Evolutionary conservation across 2,113 vertebrate species (phyloP).

Genomic region (Labeo catla): DNA sequence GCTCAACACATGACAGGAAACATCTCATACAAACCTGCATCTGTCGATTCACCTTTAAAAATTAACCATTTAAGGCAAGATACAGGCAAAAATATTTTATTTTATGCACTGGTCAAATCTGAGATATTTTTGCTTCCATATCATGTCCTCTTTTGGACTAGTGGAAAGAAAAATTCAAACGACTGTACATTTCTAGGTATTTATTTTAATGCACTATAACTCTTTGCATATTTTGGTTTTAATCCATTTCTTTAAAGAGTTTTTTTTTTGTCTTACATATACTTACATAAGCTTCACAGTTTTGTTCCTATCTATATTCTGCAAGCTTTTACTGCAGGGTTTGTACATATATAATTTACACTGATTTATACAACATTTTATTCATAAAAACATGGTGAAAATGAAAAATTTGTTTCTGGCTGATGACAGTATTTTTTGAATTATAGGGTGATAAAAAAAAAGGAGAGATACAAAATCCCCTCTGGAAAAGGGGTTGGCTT

Average conservation of each 20-base stretch:
- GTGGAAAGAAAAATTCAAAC: too few species aligned
- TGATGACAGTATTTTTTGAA: not conserved
- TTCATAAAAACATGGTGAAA: not conserved
- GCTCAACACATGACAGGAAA: not conserved
- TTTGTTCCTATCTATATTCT: not conserved
- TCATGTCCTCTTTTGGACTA: too few species aligned
- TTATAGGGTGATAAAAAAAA: too few species aligned
- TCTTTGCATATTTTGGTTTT: too few species aligned
- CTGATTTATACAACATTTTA: not conserved
- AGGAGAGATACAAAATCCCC: too few species aligned
- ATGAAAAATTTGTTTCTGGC: not conserved
- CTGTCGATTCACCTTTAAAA: not conserved
- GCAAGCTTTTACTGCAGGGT: not conserved
- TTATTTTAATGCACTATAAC: too few species aligned
- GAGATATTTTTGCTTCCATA: too few species aligned
- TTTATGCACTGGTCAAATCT: too few species aligned
- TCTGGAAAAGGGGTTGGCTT: too few species aligned
- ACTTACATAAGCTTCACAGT: not conserved
- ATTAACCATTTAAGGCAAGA: not conserved
- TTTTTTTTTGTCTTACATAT: too few species aligned
- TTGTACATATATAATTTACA: not conserved
- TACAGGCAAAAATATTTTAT: not conserved
- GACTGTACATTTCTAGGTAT: too few species aligned
- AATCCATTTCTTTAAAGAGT: too few species aligned
- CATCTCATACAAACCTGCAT: not conserved